Percentiles rank a stretch among this genome's conserved stretches.
These are phyloP conservation scores for Cerceris rybyensis DNA, from an alignment of 2,888 invertebrate species.

Conservation along the genomic window DNA sequence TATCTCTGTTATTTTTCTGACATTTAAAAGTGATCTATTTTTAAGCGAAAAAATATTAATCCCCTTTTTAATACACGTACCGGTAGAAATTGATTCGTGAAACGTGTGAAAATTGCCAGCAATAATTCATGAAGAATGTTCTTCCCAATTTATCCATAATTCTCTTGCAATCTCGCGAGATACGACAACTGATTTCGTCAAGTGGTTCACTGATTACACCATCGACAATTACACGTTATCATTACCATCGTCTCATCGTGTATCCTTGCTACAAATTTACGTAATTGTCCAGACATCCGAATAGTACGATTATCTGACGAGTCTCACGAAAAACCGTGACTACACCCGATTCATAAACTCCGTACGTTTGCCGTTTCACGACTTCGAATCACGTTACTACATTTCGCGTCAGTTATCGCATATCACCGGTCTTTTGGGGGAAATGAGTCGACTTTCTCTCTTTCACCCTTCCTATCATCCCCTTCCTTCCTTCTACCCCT, in stretches of 20 bases:
- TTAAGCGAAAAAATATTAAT: no score
- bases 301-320: slow-evolving; percentile 30
- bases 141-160: no score
- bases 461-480: background rate
- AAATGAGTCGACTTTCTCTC: slow-evolving; percentile 14
- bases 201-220: background rate
- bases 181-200: no score
- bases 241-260: background rate
- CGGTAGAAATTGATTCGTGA: no score
- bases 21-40: no score
- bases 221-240: background rate
- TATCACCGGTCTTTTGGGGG: slow-evolving; percentile 32
- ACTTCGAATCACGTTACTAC: slow-evolving; percentile 54
- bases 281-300: slow-evolving; percentile 34
- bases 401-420: slow-evolving; percentile 52
- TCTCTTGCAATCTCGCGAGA: no score
- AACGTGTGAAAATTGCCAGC: no score
- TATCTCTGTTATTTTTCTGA: no score
- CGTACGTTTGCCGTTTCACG: slow-evolving; percentile 45
- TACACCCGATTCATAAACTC: slow-evolving; percentile 51
- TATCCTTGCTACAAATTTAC: slow-evolving; percentile 11
- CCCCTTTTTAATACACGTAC: no score
- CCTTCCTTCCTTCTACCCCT: background rate
- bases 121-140: no score
- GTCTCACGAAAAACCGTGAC: slow-evolving; percentile 53